Base-by-base conservation (phyloP, 2,888 invertebrate species). In the Sarcophaga carnaria region DNA sequence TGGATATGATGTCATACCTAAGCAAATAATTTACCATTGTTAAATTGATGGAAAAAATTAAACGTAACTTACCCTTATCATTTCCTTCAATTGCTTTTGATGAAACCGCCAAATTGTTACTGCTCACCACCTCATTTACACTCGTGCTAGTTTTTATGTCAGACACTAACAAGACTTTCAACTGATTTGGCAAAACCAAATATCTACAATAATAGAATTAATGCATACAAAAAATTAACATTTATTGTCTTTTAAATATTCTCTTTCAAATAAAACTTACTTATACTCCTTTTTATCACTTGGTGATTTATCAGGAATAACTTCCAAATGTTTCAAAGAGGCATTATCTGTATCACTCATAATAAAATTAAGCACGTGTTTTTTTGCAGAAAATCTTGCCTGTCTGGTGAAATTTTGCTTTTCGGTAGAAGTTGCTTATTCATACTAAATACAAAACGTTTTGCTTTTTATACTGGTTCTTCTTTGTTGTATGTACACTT, bases 241-340 rank as follows among this genome's bases (percentile, higher is more conserved):
- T 17, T 4, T 25, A 47, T 37, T 37, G 20, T 22, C 0, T 49
- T 47, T 59, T 22, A 67, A 27, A 22, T 22, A 22, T 22, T 22
- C 22, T 22, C 22, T 22, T 22, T 22, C 22, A 22, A 22, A 37
- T 37, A 12, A 25, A 49, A 86, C 89, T 88, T 89, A 96, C 97
- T 95, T 96, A 92, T 97, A 97, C 80, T 95, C 94, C 91, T 97
- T 97, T 92, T 96, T 96, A 93, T 97, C 97, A 88, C 95, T 95
- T 79, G 94, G 94, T 70, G 97, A 96, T 93, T 97, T 96, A 59
- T 95, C 94, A 12, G 97, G 97, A 87, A 94, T 37, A 37, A 37
- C 93, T 69, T 94, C 90, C 85, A 95, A 92, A 90, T 92, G 92
- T 37, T 87, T 88, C n/a, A 92, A 89, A 25, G 83, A 22, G 20